Base-by-base conservation (phyloP, 2,797 vertebrate species). In the Lithobates sylvaticus region DNA sequence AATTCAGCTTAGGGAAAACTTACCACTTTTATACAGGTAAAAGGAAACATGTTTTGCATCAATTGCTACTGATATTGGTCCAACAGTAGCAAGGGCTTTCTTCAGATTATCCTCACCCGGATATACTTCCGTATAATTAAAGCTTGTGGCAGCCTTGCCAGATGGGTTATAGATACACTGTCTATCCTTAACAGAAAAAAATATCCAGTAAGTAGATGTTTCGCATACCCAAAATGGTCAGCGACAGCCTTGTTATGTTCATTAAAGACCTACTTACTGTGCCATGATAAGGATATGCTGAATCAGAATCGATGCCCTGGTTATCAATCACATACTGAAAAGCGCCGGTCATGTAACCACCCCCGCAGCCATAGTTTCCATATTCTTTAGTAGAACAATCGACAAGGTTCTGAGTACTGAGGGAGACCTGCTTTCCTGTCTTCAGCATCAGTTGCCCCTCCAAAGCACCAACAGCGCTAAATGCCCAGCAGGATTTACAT, bases 401-500 rank as follows among this genome's bases (percentile, higher is more conserved):
- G 76, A 96, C 94, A 88, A 96, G 92, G 88, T 96, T 96, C 29
- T 96, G 95, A 0, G 95, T 91, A 88, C 96, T 97, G 32, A 97
- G 94, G 29, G 95, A 93, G 21, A 95, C 84, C 77, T 96, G 90
- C 3, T 88, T 93, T 50, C 94, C 94, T 0, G 91, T 94, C 0
- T 36, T 94, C 90, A 89, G 93, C 88, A 90, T 93, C 32, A 95
- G 77, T 89, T 95, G 95, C 10, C 95, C 96, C 90, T 97, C 96
- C 75, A 96, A 88, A 68, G 96, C 95, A 10, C 95, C 96, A 0
- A 83, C 95, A 1, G 94, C 91, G 61, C 96, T 96, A 88, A 97
- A 97, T 0, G 96, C 96, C 96, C 96, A 97, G 88, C 96, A 97
- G 2, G 95, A 95, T 1, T 96, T 95, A 86, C 96, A 97, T 0